These are phyloP conservation scores for Drosophila leontia DNA, from an alignment of 1,140 invertebrate genomes.

Conservation along the genomic window DNA sequence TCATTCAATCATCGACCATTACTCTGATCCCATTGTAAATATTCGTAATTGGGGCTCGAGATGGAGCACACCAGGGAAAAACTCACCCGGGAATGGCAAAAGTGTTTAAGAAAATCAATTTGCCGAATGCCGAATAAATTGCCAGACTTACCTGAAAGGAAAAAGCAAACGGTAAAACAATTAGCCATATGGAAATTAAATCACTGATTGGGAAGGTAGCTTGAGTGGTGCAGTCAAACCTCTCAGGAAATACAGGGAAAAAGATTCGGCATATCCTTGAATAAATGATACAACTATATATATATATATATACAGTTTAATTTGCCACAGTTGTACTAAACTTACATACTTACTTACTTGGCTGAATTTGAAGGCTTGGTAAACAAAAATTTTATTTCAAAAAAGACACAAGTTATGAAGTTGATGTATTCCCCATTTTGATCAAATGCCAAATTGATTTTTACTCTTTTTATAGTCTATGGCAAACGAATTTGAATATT, in stretches of 20 bases:
- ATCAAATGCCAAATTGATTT: background rate
- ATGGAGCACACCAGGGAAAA: slow-evolving; percentile 16
- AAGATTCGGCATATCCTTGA: background rate
- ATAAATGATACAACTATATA: background rate
- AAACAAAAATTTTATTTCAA: background rate
- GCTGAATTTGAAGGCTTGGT: background rate
- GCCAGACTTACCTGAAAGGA: slow-evolving; percentile 64
- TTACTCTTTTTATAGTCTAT: no score
- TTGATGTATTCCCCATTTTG: background rate
- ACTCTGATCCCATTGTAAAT: slow-evolving; percentile 47
- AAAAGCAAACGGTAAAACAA: slow-evolving; percentile 41
- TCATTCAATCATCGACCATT: slow-evolving; percentile 23
- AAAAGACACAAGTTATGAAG: background rate
- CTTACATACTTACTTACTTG: background rate
- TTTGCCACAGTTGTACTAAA: background rate
- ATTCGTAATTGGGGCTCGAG: slow-evolving; percentile 53
- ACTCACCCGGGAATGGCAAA: slow-evolving; percentile 50
- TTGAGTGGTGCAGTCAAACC: slow-evolving; percentile 11
- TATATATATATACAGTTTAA: background rate
- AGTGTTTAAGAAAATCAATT: slow-evolving; percentile 56
- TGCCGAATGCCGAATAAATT: slow-evolving; percentile 39
- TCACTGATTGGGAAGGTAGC: slow-evolving; percentile 11
- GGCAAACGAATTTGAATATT: no score
- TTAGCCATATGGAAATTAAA: slow-evolving; percentile 48
- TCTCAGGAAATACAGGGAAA: background rate